phyloP scores from a whole-genome alignment of 2,888 invertebrate species.

The Schizaphis graminum region DNA sequence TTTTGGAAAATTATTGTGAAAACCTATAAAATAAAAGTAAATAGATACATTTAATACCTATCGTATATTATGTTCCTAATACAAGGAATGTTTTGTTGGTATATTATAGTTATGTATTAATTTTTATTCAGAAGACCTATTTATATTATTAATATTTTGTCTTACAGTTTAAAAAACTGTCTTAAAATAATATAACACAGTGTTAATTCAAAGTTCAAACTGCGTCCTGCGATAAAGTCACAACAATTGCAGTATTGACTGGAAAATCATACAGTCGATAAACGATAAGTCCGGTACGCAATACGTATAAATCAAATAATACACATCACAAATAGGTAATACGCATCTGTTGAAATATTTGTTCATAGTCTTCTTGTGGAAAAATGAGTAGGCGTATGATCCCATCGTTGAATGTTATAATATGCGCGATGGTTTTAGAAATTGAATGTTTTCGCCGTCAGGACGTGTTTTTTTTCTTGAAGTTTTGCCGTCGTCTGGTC shows the following conservation, averaged over 20 bases:
- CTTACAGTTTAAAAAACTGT: not conserved
- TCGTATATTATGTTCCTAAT: not conserved
- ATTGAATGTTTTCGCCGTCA: not conserved
- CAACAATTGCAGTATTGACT: not conserved
- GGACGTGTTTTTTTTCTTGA: not conserved
- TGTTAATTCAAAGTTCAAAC: not conserved
- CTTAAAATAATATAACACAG: not conserved
- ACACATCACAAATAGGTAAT: not conserved
- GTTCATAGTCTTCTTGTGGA: not conserved
- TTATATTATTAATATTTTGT: not conserved
- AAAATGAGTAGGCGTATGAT: not conserved
- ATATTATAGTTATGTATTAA: not conserved
- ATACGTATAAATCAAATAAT: not conserved
- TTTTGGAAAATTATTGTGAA: not conserved
- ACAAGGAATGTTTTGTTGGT: not conserved
- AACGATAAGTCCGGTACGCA: not conserved
- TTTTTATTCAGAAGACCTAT: not conserved
- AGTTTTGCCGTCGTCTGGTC: slow-evolving; percentile 4
- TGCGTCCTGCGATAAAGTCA: not conserved
- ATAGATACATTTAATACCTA: not conserved
- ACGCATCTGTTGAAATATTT: not conserved
- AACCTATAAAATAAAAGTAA: not conserved
- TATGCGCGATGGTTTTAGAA: slow-evolving; percentile 24
- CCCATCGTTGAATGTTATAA: slow-evolving; percentile 20
- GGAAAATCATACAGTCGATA: not conserved